Conservation (phyloP, 2,888 invertebrate genomes). For the Neoascia interrupta region DNA sequence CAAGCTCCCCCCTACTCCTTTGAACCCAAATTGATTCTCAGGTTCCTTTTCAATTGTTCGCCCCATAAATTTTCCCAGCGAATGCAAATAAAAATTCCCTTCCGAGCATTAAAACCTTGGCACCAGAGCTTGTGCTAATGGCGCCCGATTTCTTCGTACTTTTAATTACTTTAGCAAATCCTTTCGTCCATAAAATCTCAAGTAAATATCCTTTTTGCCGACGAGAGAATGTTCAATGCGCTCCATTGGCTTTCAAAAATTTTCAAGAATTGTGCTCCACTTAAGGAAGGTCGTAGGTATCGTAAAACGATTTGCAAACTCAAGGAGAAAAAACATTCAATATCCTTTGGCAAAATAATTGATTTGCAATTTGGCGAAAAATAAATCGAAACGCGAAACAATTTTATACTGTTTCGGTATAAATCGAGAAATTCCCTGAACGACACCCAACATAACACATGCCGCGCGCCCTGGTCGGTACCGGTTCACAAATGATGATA, state of each 20-base stretch:
- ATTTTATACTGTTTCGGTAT: no score
- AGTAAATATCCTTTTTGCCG: slow-evolving; percentile 11
- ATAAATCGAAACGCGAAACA: slow-evolving; percentile 8
- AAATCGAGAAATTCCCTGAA: background rate
- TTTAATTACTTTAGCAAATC: slow-evolving; percentile 27
- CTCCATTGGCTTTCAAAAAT: no score
- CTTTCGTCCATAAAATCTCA: slow-evolving; percentile 12
- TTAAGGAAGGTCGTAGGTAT: no score
- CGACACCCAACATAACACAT: background rate
- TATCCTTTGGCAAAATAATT: slow-evolving; percentile 12
- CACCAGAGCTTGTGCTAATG: slow-evolving; percentile 2
- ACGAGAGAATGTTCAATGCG: no score
- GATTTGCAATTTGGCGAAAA: slow-evolving; percentile 18
- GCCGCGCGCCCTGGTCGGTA: no score
- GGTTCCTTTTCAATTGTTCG: background rate
- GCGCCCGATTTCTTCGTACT: background rate
- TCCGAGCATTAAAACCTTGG: slow-evolving; percentile 5
- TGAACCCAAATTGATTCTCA: no score
- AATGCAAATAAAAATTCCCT: slow-evolving; percentile 5
- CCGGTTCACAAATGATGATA: slow-evolving; percentile 28
- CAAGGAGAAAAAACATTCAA: slow-evolving; percentile 1
- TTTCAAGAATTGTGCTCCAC: no score
- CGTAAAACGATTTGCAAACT: slow-evolving; percentile 11
- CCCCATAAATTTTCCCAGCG: background rate
- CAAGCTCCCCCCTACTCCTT: background rate